Evolutionary conservation across 2,888 invertebrate genomes (phyloP).

Genomic region (Hyposoter didymator): DNA sequence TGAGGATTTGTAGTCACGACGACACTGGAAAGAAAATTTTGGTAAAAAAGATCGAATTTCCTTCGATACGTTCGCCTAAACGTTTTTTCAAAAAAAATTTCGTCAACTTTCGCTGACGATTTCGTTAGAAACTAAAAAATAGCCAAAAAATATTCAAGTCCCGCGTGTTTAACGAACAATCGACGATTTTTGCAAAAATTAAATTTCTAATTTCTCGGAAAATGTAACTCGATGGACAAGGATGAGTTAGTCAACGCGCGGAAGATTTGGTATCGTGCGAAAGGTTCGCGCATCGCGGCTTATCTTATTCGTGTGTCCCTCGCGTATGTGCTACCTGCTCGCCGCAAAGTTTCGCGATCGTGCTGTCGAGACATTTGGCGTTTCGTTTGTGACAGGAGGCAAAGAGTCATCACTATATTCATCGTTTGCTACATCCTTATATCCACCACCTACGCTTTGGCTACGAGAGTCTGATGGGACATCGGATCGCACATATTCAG

Average conservation of each 20-base stretch:
- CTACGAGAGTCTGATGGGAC: slow-evolving; percentile 48
- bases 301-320: background rate
- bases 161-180: too few relatives aligned
- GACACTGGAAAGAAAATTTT: background rate
- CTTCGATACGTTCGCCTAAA: too few relatives aligned
- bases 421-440: slow-evolving; percentile 47
- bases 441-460: slow-evolving; percentile 65
- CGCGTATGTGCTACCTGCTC: slow-evolving; percentile 30
- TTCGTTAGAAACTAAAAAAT: too few relatives aligned
- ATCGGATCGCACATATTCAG: slow-evolving; percentile 66
- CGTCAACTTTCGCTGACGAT: too few relatives aligned
- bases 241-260: background rate
- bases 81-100: too few relatives aligned
- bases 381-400: slow-evolving; percentile 52
- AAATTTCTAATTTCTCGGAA: slow-evolving; percentile 31
- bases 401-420: slow-evolving; percentile 44
- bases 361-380: slow-evolving; percentile 67
- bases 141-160: too few relatives aligned
- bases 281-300: slow-evolving; percentile 45
- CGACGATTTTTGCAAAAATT: slow-evolving; percentile 42
- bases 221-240: slow-evolving; percentile 41
- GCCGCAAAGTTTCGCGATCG: slow-evolving; percentile 63
- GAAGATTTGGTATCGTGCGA: slow-evolving; percentile 31
- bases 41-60: too few relatives aligned
- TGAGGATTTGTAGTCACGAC: slow-evolving; percentile 16